Evolutionary conservation across 2,888 invertebrate genomes (phyloP), one percentile per base, ranked within the genome.

Genomic region (Drosophila anceps): DNA sequence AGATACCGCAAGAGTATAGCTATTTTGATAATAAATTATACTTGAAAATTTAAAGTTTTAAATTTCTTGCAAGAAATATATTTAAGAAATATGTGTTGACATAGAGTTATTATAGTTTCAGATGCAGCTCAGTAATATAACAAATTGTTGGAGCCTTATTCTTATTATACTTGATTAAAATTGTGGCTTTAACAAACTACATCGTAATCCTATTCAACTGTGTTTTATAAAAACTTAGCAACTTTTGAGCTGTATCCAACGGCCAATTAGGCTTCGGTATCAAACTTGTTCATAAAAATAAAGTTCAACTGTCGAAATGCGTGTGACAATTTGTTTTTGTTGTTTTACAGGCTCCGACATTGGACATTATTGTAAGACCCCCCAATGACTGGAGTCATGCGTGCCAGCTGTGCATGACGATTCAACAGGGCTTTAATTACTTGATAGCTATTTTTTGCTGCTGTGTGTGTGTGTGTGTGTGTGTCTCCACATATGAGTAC

Each of bases 341-440:
- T 53, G 66, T 62, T 57, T 48, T 27, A 27, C 46, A 46, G 46
- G 27, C 46, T 9, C 27, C 35, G 55, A 50, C 59, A 75, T 63
- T 62, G 57, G 13, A 43, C 27, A 46, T 46, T 43, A 63, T 48
- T 41, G 58, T 29, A 66, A 55, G 48, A 43, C 13, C 18, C 27
- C 6, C 18, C 50, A 39, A 55, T 12, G 57, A 15, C 12, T 6
- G 48, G 29, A 48, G 51, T 4, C 13, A 13, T 74, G 75, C 79
- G 79, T 74, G 79, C 62, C 65, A 44, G 33, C 57, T 57, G 55
- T 27, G 44, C 73, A 66, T 73, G 69, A 84, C 58, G 66, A 83
- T 85, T 76, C 80, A 64, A 80, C 59, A 54, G 64, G 44, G 65
- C 50, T 83, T 62, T 88, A 88, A 86, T 83, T 86, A 86, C 83